Conservation (phyloP, 1,140 invertebrate species). For the Pseudomyrmex concolor region DNA sequence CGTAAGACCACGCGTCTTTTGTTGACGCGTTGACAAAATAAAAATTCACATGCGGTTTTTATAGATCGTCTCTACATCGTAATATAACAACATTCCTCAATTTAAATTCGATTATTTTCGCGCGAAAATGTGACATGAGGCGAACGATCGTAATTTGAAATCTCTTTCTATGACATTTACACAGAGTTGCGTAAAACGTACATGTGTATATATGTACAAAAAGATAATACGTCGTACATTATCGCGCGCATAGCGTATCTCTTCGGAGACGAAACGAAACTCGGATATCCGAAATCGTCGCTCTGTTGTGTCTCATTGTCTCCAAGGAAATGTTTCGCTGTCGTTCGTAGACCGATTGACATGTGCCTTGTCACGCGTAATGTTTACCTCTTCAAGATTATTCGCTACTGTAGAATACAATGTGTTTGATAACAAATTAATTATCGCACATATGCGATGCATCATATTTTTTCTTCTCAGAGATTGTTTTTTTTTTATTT, state of each 20-base stretch:
- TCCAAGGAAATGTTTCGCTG: conserved; percentile 40
- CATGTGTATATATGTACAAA: no score
- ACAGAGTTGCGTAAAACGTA: neutral
- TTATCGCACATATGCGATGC: neutral
- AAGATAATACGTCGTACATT: no score
- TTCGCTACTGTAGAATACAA: conserved; percentile 60
- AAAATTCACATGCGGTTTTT: neutral
- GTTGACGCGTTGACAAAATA: neutral
- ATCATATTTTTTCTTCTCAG: no score
- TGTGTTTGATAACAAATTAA: neutral
- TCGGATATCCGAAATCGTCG: conserved; percentile 11
- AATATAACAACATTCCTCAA: neutral
- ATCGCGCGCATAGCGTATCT: no score
- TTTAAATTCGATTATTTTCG: conserved; percentile 5
- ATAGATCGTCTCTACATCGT: neutral
- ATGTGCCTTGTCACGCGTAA: conserved; percentile 66
- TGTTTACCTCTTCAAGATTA: conserved; percentile 48
- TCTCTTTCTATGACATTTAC: neutral
- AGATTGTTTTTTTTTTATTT: no score
- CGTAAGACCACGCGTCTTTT: neutral
- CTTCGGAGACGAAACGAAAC: neutral
- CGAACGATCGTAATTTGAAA: neutral
- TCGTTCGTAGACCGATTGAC: conserved; percentile 65
- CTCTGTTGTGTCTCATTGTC: conserved; percentile 43
- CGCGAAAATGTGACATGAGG: neutral